Evolutionary conservation across 2,797 vertebrate genomes (phyloP), one percentile per base, ranked within the genome.

Genomic region (Poecile montanus): DNA sequence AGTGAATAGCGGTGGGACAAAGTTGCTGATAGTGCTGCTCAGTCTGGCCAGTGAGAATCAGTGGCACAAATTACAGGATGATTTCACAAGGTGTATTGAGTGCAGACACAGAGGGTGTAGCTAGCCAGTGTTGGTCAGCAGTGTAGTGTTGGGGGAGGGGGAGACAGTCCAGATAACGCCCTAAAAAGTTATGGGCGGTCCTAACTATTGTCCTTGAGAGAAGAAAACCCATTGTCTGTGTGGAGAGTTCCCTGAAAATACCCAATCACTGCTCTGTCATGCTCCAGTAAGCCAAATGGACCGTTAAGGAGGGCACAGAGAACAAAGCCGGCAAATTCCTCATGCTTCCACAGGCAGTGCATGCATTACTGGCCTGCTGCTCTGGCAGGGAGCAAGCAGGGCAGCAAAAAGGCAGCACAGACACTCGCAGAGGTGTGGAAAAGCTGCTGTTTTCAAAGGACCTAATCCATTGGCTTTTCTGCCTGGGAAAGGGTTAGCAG

Each of bases 261-360:
- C 32, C 72, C 85, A 74, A 85, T 90, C 79, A 21, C 22, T 85
- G 91, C 79, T 47, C 40, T 50, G 74, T 65, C 16, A 5, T 60
- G 84, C 94, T 92, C 42, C 2, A 34, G 9, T 40, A 56, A 93
- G 70, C 72, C 65, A 88, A 95, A 47, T 67, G 90, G 79, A 83
- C 76, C 45, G 45, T 94, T 95, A 91, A 80, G 90, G 88, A 81
- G 88, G 90, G 94, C 88, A 9, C 26, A 38, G 90, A 88, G 93
- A 95, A 91, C 92, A 96, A 95, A 96, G 88, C 68, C 1, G 1
- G 19, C 75, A 53, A 93, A 72, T 95, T 86, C 88, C 92, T 94
- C 30, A 0, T 34, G 88, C n/a, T n/a, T 34, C 58, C 86, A 73
- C 75, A 40, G 62, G 17, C 3, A 40, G 60, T 21, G 50, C 77